A percentile compares a stretch with the other conserved stretches of the same genome.
phyloP scores from a whole-genome alignment of 2,797 vertebrate species.

The Salmo trutta region DNA sequence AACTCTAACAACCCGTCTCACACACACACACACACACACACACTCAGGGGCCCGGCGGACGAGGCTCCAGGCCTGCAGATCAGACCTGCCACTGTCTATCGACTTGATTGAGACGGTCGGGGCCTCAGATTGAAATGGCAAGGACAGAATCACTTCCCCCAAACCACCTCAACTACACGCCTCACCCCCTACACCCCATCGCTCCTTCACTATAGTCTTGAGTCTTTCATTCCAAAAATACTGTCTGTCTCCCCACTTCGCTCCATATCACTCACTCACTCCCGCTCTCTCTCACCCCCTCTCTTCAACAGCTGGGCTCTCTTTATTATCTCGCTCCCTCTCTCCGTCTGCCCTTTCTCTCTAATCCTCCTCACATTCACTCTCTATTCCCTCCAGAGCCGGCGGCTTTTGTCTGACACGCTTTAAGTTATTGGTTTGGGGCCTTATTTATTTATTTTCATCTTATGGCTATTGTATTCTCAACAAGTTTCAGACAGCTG shows the following conservation, averaged over 20 bases:
- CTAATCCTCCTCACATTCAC: constrained; percentile 74
- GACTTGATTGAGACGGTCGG: constrained; percentile 42
- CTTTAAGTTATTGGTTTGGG: constrained; percentile 68
- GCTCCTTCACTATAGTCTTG: not conserved
- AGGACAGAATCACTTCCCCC: constrained; percentile 53
- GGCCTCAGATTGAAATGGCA: constrained; percentile 56
- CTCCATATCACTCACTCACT: constrained; percentile 1
- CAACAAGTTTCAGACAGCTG: constrained; percentile 48
- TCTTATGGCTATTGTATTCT: constrained; percentile 62
- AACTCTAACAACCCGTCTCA: constrained; percentile 27
- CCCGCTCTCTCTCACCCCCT: constrained; percentile 16
- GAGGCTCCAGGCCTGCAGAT: not conserved
- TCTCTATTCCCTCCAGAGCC: constrained; percentile 63
- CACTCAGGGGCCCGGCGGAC: not conserved
- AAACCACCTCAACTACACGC: constrained; percentile 47
- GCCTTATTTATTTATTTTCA: constrained; percentile 63
- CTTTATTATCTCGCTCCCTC: constrained; percentile 65
- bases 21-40: not conserved
- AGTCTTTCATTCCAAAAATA: constrained; percentile 25
- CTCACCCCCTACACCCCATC: constrained; percentile 14
- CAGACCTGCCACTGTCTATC: constrained; percentile 35
- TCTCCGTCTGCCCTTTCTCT: constrained; percentile 71
- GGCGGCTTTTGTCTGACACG: constrained; percentile 55
- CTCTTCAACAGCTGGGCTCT: constrained; percentile 69
- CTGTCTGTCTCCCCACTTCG: constrained; percentile 13